A percentile compares a stretch with the other conserved stretches of the same genome.
Conservation (phyloP, 2,888 invertebrate species). For the Platycheirus rosarum region DNA sequence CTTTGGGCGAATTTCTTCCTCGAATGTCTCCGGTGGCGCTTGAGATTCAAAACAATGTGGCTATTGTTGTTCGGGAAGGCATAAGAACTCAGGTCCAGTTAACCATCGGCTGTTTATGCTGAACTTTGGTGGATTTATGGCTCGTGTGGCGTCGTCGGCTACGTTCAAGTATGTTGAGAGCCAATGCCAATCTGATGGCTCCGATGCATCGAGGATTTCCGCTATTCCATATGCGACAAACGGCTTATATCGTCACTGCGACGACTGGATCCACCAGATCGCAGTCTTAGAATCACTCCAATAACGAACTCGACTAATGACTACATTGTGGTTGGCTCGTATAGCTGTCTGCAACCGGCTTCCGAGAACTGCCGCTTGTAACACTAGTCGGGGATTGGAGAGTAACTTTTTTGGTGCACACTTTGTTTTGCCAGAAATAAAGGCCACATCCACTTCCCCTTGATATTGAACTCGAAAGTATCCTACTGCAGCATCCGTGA, state of each 20-base stretch:
- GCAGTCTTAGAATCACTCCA: conserved; percentile 8
- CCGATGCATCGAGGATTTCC: neutral
- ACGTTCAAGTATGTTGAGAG: conserved; percentile 12
- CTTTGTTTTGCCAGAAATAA: neutral
- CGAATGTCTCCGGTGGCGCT: neutral
- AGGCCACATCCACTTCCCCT: neutral
- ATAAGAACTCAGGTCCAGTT: conserved; percentile 4
- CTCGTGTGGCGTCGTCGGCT: conserved; percentile 1
- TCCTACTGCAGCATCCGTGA: conserved; percentile 38
- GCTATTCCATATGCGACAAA: neutral
- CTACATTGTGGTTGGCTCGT: neutral
- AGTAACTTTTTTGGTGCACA: conserved; percentile 13
- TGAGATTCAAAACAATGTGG: no score
- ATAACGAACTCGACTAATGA: neutral
- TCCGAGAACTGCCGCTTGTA: conserved; percentile 24
- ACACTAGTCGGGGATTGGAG: conserved; percentile 7
- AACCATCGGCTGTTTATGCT: conserved; percentile 10
- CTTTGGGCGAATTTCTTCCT: conserved; percentile 13
- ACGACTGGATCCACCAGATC: neutral
- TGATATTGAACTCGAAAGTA: neutral
- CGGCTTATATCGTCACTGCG: neutral
- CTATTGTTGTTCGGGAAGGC: conserved; percentile 8
- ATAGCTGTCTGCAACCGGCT: conserved; percentile 16
- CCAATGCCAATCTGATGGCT: conserved; percentile 1
- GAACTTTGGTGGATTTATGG: neutral